A percentile compares a stretch with the other conserved stretches of the same genome.
Conservation (phyloP, 1,140 invertebrate species). For the Trachymyrmex cornetzi region DNA sequence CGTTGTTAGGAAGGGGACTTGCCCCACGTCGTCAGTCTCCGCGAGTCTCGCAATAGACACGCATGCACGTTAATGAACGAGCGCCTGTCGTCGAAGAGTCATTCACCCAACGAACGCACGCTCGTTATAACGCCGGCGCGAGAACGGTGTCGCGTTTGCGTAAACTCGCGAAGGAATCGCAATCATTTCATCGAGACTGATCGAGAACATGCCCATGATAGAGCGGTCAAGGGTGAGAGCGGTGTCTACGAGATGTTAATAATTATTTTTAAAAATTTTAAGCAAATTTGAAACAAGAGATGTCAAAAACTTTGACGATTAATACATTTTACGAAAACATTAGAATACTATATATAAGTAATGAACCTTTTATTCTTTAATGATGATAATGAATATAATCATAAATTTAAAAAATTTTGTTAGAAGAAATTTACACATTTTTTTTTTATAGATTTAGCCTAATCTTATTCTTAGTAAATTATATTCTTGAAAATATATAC, state of each 20-base stretch:
- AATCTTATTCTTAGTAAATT: not conserved
- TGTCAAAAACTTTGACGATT: not conserved
- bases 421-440: not conserved
- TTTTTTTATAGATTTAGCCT: not conserved
- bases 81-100: slow-evolving; percentile 70
- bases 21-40: slow-evolving; percentile 61
- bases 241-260: not conserved
- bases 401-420: not conserved
- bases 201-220: not conserved
- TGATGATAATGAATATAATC: not conserved
- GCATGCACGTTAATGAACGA: slow-evolving; percentile 32
- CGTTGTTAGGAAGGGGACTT: slow-evolving; percentile 52
- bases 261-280: not conserved
- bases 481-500: not conserved
- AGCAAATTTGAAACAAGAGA: not conserved
- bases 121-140: slow-evolving; percentile 18
- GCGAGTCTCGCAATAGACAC: slow-evolving; percentile 28
- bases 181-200: not conserved
- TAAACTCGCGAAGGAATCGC: slow-evolving; percentile 12
- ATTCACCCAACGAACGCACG: slow-evolving; percentile 73
- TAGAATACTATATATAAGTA: no score
- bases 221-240: not conserved
- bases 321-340: not conserved
- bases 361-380: not conserved
- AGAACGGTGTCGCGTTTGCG: not conserved